phyloP scores from a whole-genome alignment of 2,113 vertebrate genomes.

The Sceloporus tristichus region DNA sequence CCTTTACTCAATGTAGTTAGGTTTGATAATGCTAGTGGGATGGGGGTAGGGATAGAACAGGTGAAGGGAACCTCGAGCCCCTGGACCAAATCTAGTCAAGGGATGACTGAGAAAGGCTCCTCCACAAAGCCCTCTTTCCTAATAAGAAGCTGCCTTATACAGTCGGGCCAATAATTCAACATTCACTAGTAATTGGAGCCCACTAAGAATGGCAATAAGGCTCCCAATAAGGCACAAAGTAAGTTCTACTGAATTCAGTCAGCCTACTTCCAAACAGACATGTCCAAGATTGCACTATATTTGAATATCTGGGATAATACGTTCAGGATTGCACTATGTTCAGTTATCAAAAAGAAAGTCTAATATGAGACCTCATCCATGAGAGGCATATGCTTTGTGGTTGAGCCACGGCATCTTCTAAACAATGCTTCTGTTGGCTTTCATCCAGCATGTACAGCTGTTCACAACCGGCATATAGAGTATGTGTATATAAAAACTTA shows the following conservation, averaged over 20 bases:
- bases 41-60: too few species aligned
- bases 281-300: not conserved
- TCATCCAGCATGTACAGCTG: not conserved
- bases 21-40: not conserved
- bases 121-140: not conserved
- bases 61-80: too few species aligned
- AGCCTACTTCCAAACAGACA: not conserved
- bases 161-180: not conserved
- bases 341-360: not conserved
- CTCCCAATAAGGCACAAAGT: not conserved
- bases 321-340: not conserved
- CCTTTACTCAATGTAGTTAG: too few species aligned
- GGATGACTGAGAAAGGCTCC: not conserved
- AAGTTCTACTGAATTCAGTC: not conserved
- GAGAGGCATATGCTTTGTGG: not conserved
- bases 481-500: not conserved
- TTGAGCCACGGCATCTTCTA: not conserved
- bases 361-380: not conserved
- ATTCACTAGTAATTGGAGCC: not conserved
- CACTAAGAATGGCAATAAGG: not conserved
- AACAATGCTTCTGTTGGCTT: not conserved
- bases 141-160: not conserved
- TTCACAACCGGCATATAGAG: not conserved
- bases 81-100: not conserved
- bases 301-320: not conserved